Percentiles rank a stretch among this genome's conserved stretches.
Conservation (phyloP, 2,888 invertebrate genomes). For the Eupelmus urozonus region DNA sequence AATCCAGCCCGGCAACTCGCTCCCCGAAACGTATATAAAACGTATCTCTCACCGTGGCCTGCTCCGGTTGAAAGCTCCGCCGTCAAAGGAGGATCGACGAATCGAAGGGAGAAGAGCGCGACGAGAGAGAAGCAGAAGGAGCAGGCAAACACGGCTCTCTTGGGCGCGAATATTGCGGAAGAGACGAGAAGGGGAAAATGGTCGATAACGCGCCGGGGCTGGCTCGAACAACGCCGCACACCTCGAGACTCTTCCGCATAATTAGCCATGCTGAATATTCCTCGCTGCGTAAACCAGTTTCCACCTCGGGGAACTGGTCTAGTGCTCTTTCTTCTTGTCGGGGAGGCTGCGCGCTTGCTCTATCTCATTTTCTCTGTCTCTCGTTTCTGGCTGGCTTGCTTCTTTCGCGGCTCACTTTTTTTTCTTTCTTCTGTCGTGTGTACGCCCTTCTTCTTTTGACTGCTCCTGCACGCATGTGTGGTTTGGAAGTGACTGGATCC, state of each 20-base stretch:
- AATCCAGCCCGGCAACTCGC: no score
- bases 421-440: not conserved
- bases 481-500: not conserved
- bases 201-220: conserved; percentile 43
- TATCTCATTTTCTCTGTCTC: not conserved
- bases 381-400: not conserved
- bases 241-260: conserved; percentile 54
- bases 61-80: not conserved
- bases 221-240: not conserved
- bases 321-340: not conserved
- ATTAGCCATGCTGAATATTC: conserved; percentile 54
- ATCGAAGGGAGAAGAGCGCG: not conserved
- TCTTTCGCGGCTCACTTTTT: conserved; percentile 8
- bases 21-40: no score
- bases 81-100: not conserved
- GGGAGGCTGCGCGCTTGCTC: not conserved
- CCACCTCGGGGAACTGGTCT: conserved; percentile 38
- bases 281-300: conserved; percentile 35
- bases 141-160: no score
- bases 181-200: conserved; percentile 6
- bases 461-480: not conserved
- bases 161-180: conserved; percentile 26
- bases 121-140: not conserved
- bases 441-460: not conserved
- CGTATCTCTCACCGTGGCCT: no score